phyloP scores from a whole-genome alignment of 2,797 vertebrate species.

The Amphiprion clarkii region DNA sequence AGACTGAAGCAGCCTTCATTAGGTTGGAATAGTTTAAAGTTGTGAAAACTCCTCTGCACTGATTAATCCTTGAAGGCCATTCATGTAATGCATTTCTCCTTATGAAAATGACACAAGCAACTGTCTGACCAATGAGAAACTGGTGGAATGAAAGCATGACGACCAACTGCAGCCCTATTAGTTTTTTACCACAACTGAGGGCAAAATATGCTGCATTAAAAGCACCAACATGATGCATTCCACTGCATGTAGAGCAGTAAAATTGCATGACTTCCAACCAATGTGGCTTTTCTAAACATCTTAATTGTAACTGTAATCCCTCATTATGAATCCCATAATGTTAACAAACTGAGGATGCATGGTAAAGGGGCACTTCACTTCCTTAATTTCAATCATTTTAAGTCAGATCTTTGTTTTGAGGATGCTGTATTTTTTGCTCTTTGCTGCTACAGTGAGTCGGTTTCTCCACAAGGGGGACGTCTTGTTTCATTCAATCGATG shows the following conservation, averaged over 20 bases:
- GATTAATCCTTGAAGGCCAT: no score
- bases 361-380: not conserved
- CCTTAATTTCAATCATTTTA: not conserved
- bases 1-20: no score
- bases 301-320: not conserved
- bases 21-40: no score
- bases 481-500: not conserved
- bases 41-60: no score
- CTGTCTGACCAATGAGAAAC: no score
- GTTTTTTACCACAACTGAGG: not conserved
- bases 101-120: no score
- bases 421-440: accelerated
- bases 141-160: no score
- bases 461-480: conserved; percentile 18
- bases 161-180: no score
- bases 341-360: not conserved
- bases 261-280: not conserved
- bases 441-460: conserved; percentile 7
- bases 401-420: not conserved
- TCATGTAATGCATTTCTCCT: no score
- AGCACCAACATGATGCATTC: no score
- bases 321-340: not conserved
- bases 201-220: not conserved
- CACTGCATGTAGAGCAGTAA: not conserved
- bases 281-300: no score